Evolutionary conservation across 2,888 invertebrate species (phyloP).

Genomic region (Lobophora halterata): DNA sequence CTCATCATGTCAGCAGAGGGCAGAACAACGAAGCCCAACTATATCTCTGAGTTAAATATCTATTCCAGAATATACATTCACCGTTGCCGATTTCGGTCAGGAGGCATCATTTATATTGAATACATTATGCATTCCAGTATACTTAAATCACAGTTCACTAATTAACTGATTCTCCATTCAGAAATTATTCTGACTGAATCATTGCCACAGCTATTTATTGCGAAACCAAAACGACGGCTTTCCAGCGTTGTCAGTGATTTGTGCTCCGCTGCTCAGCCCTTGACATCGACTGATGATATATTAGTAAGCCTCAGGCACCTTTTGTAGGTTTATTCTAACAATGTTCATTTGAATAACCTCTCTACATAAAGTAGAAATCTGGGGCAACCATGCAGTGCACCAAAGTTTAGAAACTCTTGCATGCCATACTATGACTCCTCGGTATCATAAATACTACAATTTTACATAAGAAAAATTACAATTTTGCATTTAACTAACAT

Average conservation of each 20-base stretch:
- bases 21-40: too few relatives aligned
- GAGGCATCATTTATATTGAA: too few relatives aligned
- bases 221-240: slow-evolving; percentile 32
- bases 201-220: slow-evolving; percentile 32
- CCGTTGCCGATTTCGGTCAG: too few relatives aligned
- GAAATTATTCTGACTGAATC: slow-evolving; percentile 30
- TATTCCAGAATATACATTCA: too few relatives aligned
- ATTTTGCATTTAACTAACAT: too few relatives aligned
- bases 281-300: slow-evolving; percentile 32
- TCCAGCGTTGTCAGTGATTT: slow-evolving; percentile 32
- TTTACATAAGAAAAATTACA: too few relatives aligned
- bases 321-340: too few relatives aligned
- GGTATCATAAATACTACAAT: too few relatives aligned
- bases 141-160: slow-evolving; percentile 19
- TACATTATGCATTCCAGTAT: slow-evolving; percentile 7
- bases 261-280: slow-evolving; percentile 29
- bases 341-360: too few relatives aligned
- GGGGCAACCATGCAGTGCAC: slow-evolving; percentile 12
- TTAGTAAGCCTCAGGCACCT: slow-evolving; percentile 19
- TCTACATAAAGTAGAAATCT: slow-evolving; percentile 12
- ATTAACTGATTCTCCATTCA: slow-evolving; percentile 21
- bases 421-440: too few relatives aligned
- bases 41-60: too few relatives aligned
- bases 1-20: too few relatives aligned
- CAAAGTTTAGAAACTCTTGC: slow-evolving; percentile 8